Evolutionary conservation across 1,140 invertebrate genomes (phyloP), one percentile per base, ranked within the genome.

Genomic region (Sycophila sp.): DNA sequence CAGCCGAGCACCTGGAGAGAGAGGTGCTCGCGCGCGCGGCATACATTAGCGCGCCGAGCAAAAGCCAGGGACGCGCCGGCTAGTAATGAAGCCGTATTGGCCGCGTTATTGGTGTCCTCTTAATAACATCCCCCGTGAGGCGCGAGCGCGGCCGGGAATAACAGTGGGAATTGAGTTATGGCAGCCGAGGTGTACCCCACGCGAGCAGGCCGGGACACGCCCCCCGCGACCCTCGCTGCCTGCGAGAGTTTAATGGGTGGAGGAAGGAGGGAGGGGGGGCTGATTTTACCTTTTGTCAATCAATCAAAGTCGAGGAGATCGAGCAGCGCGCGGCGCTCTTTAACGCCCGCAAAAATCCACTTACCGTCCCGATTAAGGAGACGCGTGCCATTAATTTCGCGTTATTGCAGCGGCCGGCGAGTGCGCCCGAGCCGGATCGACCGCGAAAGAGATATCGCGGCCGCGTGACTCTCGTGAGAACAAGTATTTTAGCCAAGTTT

Each of bases 151-250:
- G 75, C 77, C 73, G 47, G 70, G 74, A 74, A 77, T 74, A 77
- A 80, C 78, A 75, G 71, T 76, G 71, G 73, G 69, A 73, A 79
- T 79, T 78, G 77, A 80, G 78, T 85, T 85, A 69, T 76, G 78
- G 75, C 76, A 74, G 75, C 55, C n/a, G n/a, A 47, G 4, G 15
- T 40, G 38, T 47, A 47, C 19, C 19, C 2, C 17, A 11, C 8
- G 42, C 77, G 7, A 7, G 22, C 32, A 49, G 34, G 22, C 5
- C 11, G n/a, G 64, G 53, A 45, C 56, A 68, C 66, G 66, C 55
- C 66, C 49, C 53, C 51, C 15, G 51, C 28, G 38, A n/a, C 19
- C 30, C 34, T 69, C 69, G 51, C 66, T 45, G 45, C 19, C 45
- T 17, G 42, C 24, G 42, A 17, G 22, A n/a, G 45, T n/a, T 5